phyloP scores from a whole-genome alignment of 1,140 invertebrate species.

The Calliopsis andreniformis region DNA sequence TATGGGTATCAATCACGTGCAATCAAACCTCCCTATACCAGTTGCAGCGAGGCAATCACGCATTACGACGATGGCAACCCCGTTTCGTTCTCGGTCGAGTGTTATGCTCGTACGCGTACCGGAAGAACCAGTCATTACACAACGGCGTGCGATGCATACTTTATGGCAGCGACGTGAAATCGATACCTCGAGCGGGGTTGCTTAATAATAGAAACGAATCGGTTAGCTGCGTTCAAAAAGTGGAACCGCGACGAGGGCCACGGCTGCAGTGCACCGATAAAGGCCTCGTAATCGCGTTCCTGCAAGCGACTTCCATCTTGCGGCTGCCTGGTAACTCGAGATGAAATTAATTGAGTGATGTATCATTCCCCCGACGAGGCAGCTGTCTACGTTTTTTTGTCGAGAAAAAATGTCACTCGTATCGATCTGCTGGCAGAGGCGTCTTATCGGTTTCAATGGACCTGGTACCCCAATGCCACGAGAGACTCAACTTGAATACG shows the following conservation, averaged over 20 bases:
- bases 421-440: no score
- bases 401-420: no score
- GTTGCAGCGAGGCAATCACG: neutral
- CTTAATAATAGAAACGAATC: constrained; percentile 50
- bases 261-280: constrained; percentile 9
- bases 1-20: no score
- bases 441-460: no score
- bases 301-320: neutral
- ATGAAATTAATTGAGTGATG: neutral
- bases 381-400: no score
- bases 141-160: constrained; percentile 1
- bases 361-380: neutral
- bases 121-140: neutral
- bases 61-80: no score
- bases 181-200: constrained; percentile 20
- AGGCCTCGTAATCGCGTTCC: neutral
- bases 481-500: no score
- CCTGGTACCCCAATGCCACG: no score
- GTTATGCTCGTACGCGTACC: neutral
- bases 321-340: neutral
- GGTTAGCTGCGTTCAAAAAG: neutral
- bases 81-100: neutral
- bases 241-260: neutral
- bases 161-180: constrained; percentile 27
- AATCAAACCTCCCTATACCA: no score